Evolutionary conservation across 2,888 invertebrate species (phyloP).

Genomic region (Julus scandinavius): DNA sequence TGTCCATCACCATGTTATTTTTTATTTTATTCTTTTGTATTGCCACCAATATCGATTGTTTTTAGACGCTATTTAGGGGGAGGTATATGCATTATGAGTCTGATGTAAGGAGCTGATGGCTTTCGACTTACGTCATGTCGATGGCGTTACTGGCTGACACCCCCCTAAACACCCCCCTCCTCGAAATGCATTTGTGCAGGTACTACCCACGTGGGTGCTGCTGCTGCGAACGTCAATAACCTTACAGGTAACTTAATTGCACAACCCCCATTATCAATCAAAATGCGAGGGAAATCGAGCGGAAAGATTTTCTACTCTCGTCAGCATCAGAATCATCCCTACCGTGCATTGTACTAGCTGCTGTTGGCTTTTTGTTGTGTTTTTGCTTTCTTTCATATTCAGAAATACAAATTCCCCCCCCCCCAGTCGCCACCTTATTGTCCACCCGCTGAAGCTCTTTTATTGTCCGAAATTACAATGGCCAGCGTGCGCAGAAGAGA

Average conservation of each 20-base stretch:
- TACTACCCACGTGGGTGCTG: neutral
- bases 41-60: slow-evolving; percentile 8
- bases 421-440: neutral
- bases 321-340: slow-evolving; percentile 8
- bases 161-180: neutral
- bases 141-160: neutral
- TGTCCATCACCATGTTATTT: neutral
- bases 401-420: neutral
- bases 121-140: neutral
- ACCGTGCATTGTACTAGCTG: slow-evolving; percentile 3
- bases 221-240: neutral
- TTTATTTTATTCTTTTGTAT: neutral
- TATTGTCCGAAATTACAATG: neutral
- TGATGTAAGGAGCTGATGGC: slow-evolving; percentile 1
- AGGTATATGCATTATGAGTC: neutral
- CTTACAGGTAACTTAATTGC: slow-evolving; percentile 36
- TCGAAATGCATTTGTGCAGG: neutral
- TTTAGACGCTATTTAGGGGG: neutral
- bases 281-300: slow-evolving; percentile 38
- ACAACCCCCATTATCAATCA: slow-evolving; percentile 39
- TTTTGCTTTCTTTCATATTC: neutral
- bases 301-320: slow-evolving; percentile 35
- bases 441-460: neutral
- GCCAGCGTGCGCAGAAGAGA: neutral
- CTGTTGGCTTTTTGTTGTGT: neutral